Evolutionary conservation across 2,113 vertebrate species (phyloP), one percentile per base, ranked within the genome.

Genomic region (Vulpes ferrilata): DNA sequence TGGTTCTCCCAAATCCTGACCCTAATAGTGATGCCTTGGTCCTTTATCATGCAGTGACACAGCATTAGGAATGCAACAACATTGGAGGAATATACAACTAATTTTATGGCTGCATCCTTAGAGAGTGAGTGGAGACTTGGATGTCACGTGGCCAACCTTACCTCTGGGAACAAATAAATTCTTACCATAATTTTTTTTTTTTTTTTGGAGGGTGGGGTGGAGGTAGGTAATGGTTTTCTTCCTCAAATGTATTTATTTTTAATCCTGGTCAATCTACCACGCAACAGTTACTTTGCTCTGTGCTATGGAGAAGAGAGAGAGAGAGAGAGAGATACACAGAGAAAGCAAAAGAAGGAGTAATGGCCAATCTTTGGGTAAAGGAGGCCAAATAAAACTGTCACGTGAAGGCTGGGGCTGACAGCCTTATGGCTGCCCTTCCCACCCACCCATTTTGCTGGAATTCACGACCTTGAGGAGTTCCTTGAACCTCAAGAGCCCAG

Each of bases 1-100:
- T 95, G 98, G 11, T 80, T 89, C 43, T 93, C 55, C 13, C 35
- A 67, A 92, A 67, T 91, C 17, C 9, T 81, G 78, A 91, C 43
- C 30, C 13, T 53, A 59, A 81, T 16, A 32, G 51, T 62, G 60
- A 78, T 12, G 13, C 1, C 3, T 48, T 74, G 16, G 16, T 13
- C 38, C 48, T 79, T 16, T 59, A 38, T 89, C 67, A 67, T 8
- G 35, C 67, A 35, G 55, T 23, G n/a, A 78, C 22, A 64, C 2
- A 48, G 8, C 25, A 88, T 69, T 19, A 65, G 25, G n/a, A 69
- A 83, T 17, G 13, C 60, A 84, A 81, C 5, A 85, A 51, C 65
- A 53, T 17, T 67, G 7, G 12, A 94, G 57, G 15, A 94, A 60
- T 23, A 79, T 23, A n/a, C 2, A 73, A 22, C 11, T 38, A 60